Base-by-base conservation (phyloP, 2,113 vertebrate genomes). In the Bufo gargarizans region DNA sequence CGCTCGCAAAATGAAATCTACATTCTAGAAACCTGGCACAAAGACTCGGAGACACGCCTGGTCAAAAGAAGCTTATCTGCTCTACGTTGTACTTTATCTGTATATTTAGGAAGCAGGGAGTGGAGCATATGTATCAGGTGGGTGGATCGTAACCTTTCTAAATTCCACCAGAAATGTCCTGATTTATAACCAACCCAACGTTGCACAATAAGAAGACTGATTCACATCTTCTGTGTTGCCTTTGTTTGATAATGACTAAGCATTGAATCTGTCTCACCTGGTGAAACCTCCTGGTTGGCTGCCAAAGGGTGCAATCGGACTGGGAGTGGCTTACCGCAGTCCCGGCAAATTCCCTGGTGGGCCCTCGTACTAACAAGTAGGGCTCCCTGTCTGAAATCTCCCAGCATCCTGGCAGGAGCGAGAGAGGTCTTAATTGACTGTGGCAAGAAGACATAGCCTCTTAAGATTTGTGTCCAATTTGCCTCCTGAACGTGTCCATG, bases 121-220 rank as follows among this genome's bases (percentile, higher is more conserved):
- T 86, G 84, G 47, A 61, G 47, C 8, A 0, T 78, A 55, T 59
- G 0, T 78, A 55, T 59, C 3, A 86, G n/a, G 61, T 69, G 76
- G 59, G 76, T 86, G 85, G 74, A 78, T 49, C 50, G n/a, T 67
- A 50, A 78, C 58, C 85, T 77, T 86, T 74, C n/a, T 43, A 77
- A 78, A 65, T 53, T 65, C 59, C n/a, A 50, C 45, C 61, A 22
- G 45, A 83, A 67, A 65, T 47, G 43, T 49, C 14, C 22, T 10
- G 79, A 81, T 80, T 80, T 59, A 78, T 12, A 78, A 77, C 45
- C 45, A 77, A 19, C 74, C 47, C 7, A 61, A 59, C 43, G 3
- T 81, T 45, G 47, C 79, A 82, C 79, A 82, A 82, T n/a, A 82
- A 10, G 12, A 8, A 82, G 58, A 22, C 58, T 82, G 61, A 65